Base-by-base conservation (phyloP, 2,888 invertebrate species). In the Ectobius pallidus region DNA sequence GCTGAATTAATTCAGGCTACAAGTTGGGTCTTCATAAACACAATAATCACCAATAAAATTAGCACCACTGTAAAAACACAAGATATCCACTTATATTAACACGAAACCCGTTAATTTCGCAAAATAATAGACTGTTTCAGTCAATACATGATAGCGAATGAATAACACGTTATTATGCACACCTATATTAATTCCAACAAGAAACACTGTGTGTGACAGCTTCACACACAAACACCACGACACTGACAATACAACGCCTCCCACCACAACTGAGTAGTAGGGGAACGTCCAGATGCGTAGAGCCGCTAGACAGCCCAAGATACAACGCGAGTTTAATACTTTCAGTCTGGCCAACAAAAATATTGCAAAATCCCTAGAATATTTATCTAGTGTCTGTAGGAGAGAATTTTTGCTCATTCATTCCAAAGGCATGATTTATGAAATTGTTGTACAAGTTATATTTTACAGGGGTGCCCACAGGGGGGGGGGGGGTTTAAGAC, bases 11-110 rank as follows among this genome's bases (percentile, higher is more conserved):
- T 58, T 58, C 58, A 58, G 58, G 58, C 58, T 30, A 25, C 30
- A n/a, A 58, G 14, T 58, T 58, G 58, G 30, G 27, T 58, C 58
- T 58, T 58, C 58, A 58, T 58, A 30, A 32, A 32, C 58, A 58
- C 58, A 30, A 25, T 25, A 58, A 58, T 58, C 32, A 58, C 30
- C 55, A 58, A 58, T 16, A 58, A 30, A 58, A 16, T 58, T 58
- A 32, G n/a, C 58, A 32, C 58, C 58, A 20, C 30, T 58, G 58
- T n/a, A 58, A 58, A 4, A 58, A 58, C 58, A 58, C 27, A 55
- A 58, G 3, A 52, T 16, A 58, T 30, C 30, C 58, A 30, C 32
- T 58, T 30, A 14, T 58, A 30, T 30, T 25, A 32, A 58, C 58
- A n/a, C 58, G 2, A 58, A 2, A 55, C 18, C 11, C 7, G n/a